A percentile compares a stretch with the other conserved stretches of the same genome.
These are phyloP conservation scores for Notodonta dromedarius DNA, from an alignment of 2,888 invertebrate genomes.

Conservation along the genomic window DNA sequence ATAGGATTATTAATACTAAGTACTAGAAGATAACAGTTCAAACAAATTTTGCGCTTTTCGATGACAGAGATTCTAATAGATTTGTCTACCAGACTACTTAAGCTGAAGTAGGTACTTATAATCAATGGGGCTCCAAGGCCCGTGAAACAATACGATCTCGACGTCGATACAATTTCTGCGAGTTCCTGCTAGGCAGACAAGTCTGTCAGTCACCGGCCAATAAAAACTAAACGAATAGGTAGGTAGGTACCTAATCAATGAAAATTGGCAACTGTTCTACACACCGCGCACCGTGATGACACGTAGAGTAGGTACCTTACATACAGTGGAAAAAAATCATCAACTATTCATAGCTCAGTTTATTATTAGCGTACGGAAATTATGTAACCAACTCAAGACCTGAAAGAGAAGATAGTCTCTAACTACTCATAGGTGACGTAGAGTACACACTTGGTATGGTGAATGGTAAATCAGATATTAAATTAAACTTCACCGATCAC, in stretches of 20 bases:
- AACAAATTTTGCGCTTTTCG: not conserved
- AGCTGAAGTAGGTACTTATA: not conserved
- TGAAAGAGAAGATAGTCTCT: not conserved
- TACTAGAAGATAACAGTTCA: constrained; percentile 12
- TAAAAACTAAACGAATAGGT: constrained; percentile 6
- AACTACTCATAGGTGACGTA: too few species aligned
- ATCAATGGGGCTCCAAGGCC: too few species aligned
- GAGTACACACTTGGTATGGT: too few species aligned
- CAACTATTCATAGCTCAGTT: not conserved
- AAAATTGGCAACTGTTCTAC: constrained; percentile 35
- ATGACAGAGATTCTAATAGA: not conserved
- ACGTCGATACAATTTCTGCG: too few species aligned
- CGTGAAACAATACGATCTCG: too few species aligned
- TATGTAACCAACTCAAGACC: not conserved
- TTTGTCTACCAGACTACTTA: too few species aligned
- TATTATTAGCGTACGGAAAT: constrained; percentile 2
- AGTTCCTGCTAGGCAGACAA: too few species aligned
- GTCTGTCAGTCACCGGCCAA: too few species aligned
- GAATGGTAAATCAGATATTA: too few species aligned
- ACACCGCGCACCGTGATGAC: constrained; percentile 8
- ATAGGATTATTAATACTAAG: constrained; percentile 16
- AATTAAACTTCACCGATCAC: too few species aligned
- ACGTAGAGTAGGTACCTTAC: too few species aligned
- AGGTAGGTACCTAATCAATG: too few species aligned
- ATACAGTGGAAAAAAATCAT: constrained; percentile 19